phyloP scores from a whole-genome alignment of 2,797 vertebrate genomes.

The Galago senegalensis region DNA sequence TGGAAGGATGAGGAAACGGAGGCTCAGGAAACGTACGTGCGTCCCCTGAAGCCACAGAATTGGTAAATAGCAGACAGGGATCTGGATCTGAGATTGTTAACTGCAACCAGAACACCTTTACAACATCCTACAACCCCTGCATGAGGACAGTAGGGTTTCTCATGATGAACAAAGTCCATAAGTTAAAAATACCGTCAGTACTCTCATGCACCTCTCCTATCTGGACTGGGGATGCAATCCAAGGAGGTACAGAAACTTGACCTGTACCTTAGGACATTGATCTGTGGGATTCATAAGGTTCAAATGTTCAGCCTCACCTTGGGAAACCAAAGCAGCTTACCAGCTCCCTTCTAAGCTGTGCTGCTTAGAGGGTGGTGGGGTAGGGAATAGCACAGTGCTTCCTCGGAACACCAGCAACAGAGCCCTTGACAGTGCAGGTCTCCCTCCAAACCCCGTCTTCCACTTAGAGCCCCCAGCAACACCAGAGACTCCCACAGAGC shows the following conservation, averaged over 20 bases:
- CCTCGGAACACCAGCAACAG: neutral
- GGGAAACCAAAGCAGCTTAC: neutral
- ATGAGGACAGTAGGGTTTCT: neutral
- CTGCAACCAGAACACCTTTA: neutral
- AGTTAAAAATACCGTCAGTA: neutral
- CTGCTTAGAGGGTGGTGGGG: neutral
- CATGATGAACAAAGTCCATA: accelerated
- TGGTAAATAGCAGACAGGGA: neutral
- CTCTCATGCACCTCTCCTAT: neutral
- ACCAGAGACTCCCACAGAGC: neutral
- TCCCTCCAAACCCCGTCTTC: neutral
- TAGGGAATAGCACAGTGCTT: neutral
- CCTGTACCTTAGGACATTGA: neutral
- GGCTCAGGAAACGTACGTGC: neutral
- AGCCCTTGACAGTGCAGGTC: no score
- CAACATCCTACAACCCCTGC: neutral
- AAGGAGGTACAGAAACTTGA: neutral
- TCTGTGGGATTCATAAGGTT: neutral
- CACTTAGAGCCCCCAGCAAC: neutral
- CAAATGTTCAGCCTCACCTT: neutral
- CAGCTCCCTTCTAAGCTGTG: neutral
- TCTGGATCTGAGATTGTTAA: neutral
- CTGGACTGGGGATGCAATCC: neutral
- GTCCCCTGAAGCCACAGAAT: neutral
- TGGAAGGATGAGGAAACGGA: neutral